Evolutionary conservation across 35 echinoderm and acorn worm species (phyloP).

Genomic region (Chiridota heheva): DNA sequence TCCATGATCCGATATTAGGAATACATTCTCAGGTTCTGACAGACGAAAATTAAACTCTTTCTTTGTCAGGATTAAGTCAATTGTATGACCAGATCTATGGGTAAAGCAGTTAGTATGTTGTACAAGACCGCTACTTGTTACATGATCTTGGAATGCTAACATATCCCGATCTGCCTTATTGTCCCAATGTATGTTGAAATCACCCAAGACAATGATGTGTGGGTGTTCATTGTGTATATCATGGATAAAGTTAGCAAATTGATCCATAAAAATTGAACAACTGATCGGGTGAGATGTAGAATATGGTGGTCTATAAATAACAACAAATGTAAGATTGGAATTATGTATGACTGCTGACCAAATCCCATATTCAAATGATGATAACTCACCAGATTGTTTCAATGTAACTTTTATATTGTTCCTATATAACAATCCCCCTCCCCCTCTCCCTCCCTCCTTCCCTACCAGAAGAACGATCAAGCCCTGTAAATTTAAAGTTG

Average conservation of each 20-base stretch:
- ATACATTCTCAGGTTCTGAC: slow-evolving; percentile 28
- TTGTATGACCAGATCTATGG: slow-evolving; percentile 8
- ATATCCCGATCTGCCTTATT: background rate
- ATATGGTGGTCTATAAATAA: too few relatives aligned
- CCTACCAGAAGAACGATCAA: too few relatives aligned
- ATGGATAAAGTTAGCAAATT: background rate
- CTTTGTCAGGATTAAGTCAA: slow-evolving; percentile 16
- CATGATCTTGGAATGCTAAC: background rate
- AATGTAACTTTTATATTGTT: too few relatives aligned
- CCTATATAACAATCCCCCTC: too few relatives aligned
- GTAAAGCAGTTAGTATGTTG: slow-evolving; percentile 16
- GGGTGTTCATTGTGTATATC: background rate
- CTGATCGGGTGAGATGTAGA: too few relatives aligned
- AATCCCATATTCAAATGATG: too few relatives aligned
- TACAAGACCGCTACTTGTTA: background rate
- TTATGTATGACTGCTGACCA: too few relatives aligned
- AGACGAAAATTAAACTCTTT: slow-evolving; percentile 2
- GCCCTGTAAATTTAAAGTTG: too few relatives aligned
- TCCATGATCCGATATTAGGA: slow-evolving; percentile 30
- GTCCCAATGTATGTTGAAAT: slow-evolving; percentile 18
- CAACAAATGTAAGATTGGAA: too few relatives aligned
- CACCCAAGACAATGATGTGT: background rate
- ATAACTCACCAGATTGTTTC: too few relatives aligned
- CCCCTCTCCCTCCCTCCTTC: too few relatives aligned
- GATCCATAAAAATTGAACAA: too few relatives aligned